Evolutionary conservation across 1,140 invertebrate genomes (phyloP).

Genomic region (Euwallacea similis): DNA sequence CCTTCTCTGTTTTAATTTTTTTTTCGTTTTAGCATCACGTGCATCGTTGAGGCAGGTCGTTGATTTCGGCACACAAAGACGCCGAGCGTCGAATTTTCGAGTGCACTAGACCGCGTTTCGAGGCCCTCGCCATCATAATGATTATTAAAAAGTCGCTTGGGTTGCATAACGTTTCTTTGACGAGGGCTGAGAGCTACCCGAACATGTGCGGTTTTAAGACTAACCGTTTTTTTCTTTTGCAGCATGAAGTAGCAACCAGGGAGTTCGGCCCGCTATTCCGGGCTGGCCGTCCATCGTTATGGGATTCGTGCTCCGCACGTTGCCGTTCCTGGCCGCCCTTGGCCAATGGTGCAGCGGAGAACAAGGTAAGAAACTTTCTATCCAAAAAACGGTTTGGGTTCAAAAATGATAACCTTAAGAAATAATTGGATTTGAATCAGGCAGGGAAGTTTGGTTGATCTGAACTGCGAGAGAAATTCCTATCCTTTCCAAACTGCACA

Average conservation of each 20-base stretch:
- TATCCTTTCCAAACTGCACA: too few species aligned
- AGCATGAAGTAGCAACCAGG: slow-evolving; percentile 41
- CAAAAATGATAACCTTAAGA: too few species aligned
- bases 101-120: slow-evolving; percentile 6
- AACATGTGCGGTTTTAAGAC: background rate
- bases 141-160: slow-evolving; percentile 17
- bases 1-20: background rate
- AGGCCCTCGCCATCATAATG: slow-evolving; percentile 2
- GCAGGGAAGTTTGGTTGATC: too few species aligned
- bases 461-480: too few species aligned
- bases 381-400: too few species aligned
- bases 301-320: slow-evolving; percentile 40
- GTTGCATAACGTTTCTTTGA: slow-evolving; percentile 10
- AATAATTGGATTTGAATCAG: too few species aligned
- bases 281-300: slow-evolving; percentile 37
- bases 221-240: slow-evolving; percentile 32
- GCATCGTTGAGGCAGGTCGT: slow-evolving; percentile 4
- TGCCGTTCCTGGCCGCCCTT: slow-evolving; percentile 38
- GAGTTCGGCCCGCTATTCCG: slow-evolving; percentile 30
- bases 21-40: background rate
- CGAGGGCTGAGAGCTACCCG: background rate
- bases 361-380: slow-evolving; percentile 39
- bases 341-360: slow-evolving; percentile 36
- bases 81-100: slow-evolving; percentile 8
- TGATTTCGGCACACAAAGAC: slow-evolving; percentile 9